Evolutionary conservation across 2,888 invertebrate species (phyloP), one percentile per base, ranked within the genome.

Genomic region (Leptinotarsa tumamoca): DNA sequence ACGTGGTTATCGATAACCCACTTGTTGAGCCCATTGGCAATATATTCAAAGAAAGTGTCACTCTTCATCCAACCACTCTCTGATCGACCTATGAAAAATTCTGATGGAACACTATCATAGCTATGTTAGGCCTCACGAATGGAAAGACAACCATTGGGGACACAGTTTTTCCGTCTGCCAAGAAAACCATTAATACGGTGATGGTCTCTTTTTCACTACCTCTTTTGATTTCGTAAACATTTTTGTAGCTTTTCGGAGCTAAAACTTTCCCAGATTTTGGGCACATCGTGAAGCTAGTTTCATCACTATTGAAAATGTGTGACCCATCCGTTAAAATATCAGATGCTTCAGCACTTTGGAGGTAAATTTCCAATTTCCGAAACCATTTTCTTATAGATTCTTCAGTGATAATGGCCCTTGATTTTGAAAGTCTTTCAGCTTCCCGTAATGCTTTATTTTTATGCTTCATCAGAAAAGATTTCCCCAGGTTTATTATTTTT

Each of bases 251-350:
- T 51, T 51, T 51, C 17, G 51, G 2, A 33, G 33, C 33, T 33
- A 33, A 33, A 33, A 15, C 51, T 2, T 17, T 51, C 2, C 51
- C 14, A 51, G 51, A 51, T 51, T 17, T 51, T 51, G 51, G 51
- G 51, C 51, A 14, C 14, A 51, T 51, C 4, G 51, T 17, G 51
- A 51, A 51, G 14, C 51, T 51, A 14, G 79, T 81, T 73, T 81
- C 82, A 79, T 83, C 81, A 18, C 76, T 73, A 73, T 83, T 83
- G 63, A 73, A 79, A 23, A 80, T 66, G 23, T 73, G 63, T 43
- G 73, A 56, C 54, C 73, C 68, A 61, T 79, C 68, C 21, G 66
- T 23, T 61, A 77, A 69, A 68, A 51, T 51, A 51, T 51, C 51
- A 51, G 51, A 51, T 51, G 51, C 51, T 15, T 51, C 51, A 51